Conservation (phyloP, 1,140 invertebrate genomes). For the Nymphalis io region DNA sequence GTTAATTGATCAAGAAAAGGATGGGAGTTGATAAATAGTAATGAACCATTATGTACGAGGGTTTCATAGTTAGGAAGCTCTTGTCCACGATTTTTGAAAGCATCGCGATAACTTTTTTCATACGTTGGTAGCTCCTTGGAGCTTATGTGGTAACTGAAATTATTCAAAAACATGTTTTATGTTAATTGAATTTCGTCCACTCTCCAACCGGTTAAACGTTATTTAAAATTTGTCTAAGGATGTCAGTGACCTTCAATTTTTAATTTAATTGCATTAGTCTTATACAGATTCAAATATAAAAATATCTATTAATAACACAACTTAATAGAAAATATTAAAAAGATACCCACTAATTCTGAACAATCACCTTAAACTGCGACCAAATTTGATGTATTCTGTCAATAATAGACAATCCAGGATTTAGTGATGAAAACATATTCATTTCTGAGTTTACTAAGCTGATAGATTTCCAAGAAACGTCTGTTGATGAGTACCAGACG, state of each 20-base stretch:
- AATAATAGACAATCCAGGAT: slow-evolving; percentile 26
- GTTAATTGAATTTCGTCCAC: background rate
- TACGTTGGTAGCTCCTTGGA: slow-evolving; percentile 47
- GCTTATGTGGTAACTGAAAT: slow-evolving; percentile 45
- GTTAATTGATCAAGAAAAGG: slow-evolving; percentile 44
- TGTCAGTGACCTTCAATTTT: too few species aligned
- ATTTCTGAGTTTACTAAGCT: slow-evolving; percentile 43
- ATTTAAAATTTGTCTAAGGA: too few species aligned
- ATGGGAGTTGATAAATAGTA: slow-evolving; percentile 53
- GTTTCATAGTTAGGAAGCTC: slow-evolving; percentile 41
- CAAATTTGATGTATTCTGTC: slow-evolving; percentile 37
- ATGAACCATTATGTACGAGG: slow-evolving; percentile 44
- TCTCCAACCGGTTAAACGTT: background rate
- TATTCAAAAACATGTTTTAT: background rate
- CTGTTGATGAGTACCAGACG: slow-evolving; percentile 46
- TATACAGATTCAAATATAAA: too few species aligned
- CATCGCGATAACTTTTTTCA: slow-evolving; percentile 38
- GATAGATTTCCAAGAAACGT: slow-evolving; percentile 45
- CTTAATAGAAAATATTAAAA: background rate
- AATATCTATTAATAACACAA: background rate
- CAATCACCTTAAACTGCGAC: slow-evolving; percentile 38
- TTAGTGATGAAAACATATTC: slow-evolving; percentile 27
- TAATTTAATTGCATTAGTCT: too few species aligned
- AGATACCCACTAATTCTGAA: slow-evolving; percentile 45
- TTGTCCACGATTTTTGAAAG: slow-evolving; percentile 37